Conservation (phyloP, 2,797 vertebrate genomes). For the Mionectes olivaceus region DNA sequence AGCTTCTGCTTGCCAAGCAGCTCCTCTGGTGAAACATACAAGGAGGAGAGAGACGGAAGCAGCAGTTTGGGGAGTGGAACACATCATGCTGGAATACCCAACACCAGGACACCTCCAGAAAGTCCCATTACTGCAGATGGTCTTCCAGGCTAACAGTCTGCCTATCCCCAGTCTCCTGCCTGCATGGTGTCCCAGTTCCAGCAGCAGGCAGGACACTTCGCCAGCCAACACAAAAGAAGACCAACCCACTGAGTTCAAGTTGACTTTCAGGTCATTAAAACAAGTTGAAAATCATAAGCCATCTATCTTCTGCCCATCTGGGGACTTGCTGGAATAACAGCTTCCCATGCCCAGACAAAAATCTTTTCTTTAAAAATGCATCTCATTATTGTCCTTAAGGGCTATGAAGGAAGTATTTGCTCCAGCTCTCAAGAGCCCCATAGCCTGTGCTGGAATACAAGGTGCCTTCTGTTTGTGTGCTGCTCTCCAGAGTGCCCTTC, state of each 20-base stretch:
- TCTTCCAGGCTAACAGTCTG: not conserved
- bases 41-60: not conserved
- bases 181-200: not conserved
- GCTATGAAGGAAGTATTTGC: not conserved
- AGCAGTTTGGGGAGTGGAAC: not conserved
- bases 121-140: not conserved
- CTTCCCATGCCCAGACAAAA: not conserved
- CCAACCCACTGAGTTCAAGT: not conserved
- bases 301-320: not conserved
- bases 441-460: not conserved
- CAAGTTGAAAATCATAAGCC: not conserved
- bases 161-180: not conserved
- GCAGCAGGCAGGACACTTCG: not conserved
- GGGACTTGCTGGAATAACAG: not conserved
- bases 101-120: not conserved
- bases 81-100: not conserved
- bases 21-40: accelerated
- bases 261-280: not conserved
- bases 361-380: not conserved
- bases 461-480: not conserved
- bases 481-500: not conserved
- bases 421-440: not conserved
- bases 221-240: not conserved
- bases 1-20: not conserved
- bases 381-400: accelerated